Conservation (phyloP, 2,113 vertebrate species). For the Macrotis lagotis region DNA sequence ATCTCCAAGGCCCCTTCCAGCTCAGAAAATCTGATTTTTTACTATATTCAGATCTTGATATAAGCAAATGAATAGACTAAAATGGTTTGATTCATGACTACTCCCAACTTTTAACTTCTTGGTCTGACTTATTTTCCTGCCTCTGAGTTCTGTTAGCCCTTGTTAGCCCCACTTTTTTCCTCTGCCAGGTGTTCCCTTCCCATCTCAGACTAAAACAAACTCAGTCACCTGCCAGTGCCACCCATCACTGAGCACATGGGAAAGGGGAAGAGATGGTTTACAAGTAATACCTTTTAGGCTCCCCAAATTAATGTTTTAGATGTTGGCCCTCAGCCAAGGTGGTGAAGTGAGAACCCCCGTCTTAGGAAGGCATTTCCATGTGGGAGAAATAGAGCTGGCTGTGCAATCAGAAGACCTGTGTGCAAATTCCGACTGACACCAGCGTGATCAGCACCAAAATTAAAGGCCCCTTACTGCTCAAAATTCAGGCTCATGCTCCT, state of each 20-base stretch:
- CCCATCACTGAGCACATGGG: background rate
- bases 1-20: background rate
- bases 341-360: background rate
- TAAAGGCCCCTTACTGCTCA: background rate
- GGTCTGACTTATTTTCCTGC: background rate
- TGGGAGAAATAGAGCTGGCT: background rate
- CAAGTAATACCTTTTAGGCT: background rate
- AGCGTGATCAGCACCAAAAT: background rate
- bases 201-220: background rate
- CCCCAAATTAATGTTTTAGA: background rate
- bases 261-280: background rate
- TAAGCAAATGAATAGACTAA: background rate
- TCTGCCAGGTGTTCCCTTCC: background rate
- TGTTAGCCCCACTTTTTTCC: background rate
- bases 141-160: background rate
- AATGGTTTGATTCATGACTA: background rate
- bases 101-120: background rate
- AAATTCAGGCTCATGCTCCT: background rate
- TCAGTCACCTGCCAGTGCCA: background rate
- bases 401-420: background rate
- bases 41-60: background rate
- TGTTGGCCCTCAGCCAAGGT: background rate
- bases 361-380: background rate
- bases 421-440: background rate
- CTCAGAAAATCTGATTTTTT: background rate